Percentiles rank a stretch among this genome's conserved stretches.
Evolutionary conservation across 1,140 invertebrate species (phyloP).

Genomic region (Pectinophora gossypiella): DNA sequence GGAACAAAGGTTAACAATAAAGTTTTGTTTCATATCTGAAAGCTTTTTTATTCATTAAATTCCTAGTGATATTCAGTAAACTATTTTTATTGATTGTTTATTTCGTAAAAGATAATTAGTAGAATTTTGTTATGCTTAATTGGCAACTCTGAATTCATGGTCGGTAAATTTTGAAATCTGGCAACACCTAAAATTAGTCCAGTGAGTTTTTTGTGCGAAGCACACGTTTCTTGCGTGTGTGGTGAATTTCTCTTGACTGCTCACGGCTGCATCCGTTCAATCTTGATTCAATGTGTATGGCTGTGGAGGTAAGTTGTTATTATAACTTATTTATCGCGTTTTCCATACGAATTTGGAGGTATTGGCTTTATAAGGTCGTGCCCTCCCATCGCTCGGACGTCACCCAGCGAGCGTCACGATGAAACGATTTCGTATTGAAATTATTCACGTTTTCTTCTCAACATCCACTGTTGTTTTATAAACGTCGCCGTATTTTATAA

Average conservation of each 20-base stretch:
- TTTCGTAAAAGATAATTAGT: too few relatives aligned
- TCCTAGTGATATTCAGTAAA: too few relatives aligned
- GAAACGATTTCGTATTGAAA: constrained; percentile 35
- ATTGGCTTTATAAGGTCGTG: constrained; percentile 33
- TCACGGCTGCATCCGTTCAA: constrained; percentile 74
- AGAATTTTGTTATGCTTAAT: too few relatives aligned
- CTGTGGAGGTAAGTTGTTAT: constrained; percentile 68
- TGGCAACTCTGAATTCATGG: too few relatives aligned
- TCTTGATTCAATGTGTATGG: constrained; percentile 76
- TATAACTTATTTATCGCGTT: constrained; percentile 6
- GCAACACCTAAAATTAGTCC: constrained; percentile 39
- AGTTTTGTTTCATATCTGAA: too few relatives aligned
- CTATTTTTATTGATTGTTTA: too few relatives aligned
- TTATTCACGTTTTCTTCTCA: background rate
- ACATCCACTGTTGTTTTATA: background rate
- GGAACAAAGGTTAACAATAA: too few relatives aligned
- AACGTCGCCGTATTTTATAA: background rate
- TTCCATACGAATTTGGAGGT: constrained; percentile 11
- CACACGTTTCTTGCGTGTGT: constrained; percentile 68
- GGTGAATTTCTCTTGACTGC: constrained; percentile 58
- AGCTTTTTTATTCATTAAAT: too few relatives aligned
- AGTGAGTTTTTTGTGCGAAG: constrained; percentile 54
- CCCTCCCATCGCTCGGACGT: constrained; percentile 36
- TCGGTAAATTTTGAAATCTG: constrained; percentile 8
- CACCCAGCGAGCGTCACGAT: constrained; percentile 35